Evolutionary conservation across 2,888 invertebrate genomes (phyloP), one percentile per base, ranked within the genome.

Genomic region (Microctonus brassicae): DNA sequence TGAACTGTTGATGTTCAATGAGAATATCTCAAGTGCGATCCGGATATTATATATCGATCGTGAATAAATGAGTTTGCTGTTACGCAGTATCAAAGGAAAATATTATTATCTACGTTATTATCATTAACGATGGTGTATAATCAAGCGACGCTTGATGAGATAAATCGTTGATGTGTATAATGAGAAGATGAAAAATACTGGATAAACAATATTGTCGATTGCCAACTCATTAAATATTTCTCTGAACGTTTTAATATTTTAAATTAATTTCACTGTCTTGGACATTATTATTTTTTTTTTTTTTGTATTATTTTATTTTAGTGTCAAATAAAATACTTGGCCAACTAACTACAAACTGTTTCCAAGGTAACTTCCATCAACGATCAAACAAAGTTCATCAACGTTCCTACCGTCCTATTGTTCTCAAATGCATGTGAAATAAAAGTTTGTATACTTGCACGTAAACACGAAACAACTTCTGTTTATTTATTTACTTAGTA

Each of bases 31-130:
- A 34, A 34, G 58, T 17, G 20, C 33, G 22, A 24, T 42, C n/a
- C n/a, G 63, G 29, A 33, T 10, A 52, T 20, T 3, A 7, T 58
- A 10, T 39, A 58, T 58, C 67, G 67, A 67, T 67, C 57, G 26
- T 42, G 33, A 42, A 17, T 42, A 17, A 29, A 67, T 42, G 42
- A 67, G 26, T 42, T 36, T 29, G 17, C 34, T 55, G 26, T 55
- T 55, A 33, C 13, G 64, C 22, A 20, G 53, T 65, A 65, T 20
- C 65, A 36, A 55, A 55, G 55, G 55, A 55, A 65, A 55, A 65
- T 55, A 55, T 65, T 36, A 52, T 33, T 55, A 55, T 65, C 53
- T 22, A 36, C 36, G 17, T 53, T 53, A 33, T 55, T 20, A 53
- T 65, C 36, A 53, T 55, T 65, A 36, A 22, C 11, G 24, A 24